Evolutionary conservation across 2,888 invertebrate species (phyloP), one percentile per base, ranked within the genome.

Genomic region (Argyra leucocephala): DNA sequence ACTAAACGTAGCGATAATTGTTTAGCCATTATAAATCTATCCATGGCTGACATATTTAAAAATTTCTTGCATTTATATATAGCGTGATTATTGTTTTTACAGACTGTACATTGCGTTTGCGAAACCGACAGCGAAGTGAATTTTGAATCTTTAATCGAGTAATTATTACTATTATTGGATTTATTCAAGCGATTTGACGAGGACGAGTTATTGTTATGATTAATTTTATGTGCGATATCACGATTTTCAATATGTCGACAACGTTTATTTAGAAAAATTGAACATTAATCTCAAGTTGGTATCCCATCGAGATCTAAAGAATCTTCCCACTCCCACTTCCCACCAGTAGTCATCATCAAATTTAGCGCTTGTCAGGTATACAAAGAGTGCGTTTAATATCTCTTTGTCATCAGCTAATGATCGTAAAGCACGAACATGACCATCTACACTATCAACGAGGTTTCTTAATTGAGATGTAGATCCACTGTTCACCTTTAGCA

Each of bases 221-320:
- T 57, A 21, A 21, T 6, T 15, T 57, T 57, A 21, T 57, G 57
- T 57, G 21, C 57, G 9, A 57, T 57, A 21, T 57, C 57, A n/a
- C 57, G 57, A 21, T 57, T n/a, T 2, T 57, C n/a, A 9, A 21
- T n/a, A 21, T 57, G n/a, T 57, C n/a, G n/a, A n/a, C n/a, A n/a
- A n/a, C n/a, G n/a, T n/a, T n/a, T n/a, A n/a, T n/a, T n/a, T n/a
- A n/a, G n/a, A n/a, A n/a, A n/a, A n/a, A n/a, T 65, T 2, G 65
- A 22, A 48, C 67, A 69, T 18, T 69, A 59, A 15, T 65, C 36
- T 66, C 66, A 69, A 21, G 65, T 63, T 12, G 67, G 67, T 9
- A 67, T 22, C n/a, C 65, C 63, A 3, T 12, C 59, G 23, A 65
- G 67, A 48, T 69, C 66, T 22, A 68, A 62, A 3, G 66, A 63